These are phyloP conservation scores for Bursaphelenchus okinawaensis DNA, from an alignment of 2,888 invertebrate species.

Conservation along the genomic window DNA sequence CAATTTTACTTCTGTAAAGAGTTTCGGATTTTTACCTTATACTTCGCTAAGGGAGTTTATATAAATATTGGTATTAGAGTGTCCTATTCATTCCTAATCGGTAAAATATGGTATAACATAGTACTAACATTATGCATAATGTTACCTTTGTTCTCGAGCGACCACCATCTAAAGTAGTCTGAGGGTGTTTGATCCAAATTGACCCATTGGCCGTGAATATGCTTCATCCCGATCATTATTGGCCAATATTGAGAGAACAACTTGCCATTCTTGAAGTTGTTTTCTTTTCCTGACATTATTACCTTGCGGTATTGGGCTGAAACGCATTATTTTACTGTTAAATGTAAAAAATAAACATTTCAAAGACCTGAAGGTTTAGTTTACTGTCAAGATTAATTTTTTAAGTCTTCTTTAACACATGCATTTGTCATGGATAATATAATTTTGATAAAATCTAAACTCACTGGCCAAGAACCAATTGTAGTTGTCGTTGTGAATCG, in stretches of 20 bases:
- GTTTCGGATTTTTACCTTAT: too few relatives aligned
- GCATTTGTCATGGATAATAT: too few relatives aligned
- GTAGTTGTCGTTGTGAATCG: constrained; percentile 24
- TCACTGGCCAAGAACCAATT: constrained; percentile 23
- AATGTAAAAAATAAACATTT: too few relatives aligned
- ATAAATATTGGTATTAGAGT: too few relatives aligned
- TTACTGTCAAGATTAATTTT: too few relatives aligned
- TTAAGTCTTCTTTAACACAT: too few relatives aligned
- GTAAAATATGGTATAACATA: too few relatives aligned
- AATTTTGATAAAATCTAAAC: background rate
- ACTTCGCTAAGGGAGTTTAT: too few relatives aligned
- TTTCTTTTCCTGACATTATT: background rate
- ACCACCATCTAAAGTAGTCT: constrained; percentile 26
- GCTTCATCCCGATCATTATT: constrained; percentile 20
- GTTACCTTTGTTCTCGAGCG: constrained; percentile 8
- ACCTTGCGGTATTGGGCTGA: background rate
- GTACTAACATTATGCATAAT: background rate
- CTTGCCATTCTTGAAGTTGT: background rate
- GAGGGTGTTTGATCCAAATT: constrained; percentile 18
- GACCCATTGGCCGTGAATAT: constrained; percentile 15
- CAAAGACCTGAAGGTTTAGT: too few relatives aligned
- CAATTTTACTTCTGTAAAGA: constrained; percentile 1
- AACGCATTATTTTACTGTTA: too few relatives aligned
- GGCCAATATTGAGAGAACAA: constrained; percentile 16
- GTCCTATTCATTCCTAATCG: constrained; percentile 10